These are phyloP conservation scores for Clanis bilineata DNA, from an alignment of 2,888 invertebrate species.

Conservation along the genomic window DNA sequence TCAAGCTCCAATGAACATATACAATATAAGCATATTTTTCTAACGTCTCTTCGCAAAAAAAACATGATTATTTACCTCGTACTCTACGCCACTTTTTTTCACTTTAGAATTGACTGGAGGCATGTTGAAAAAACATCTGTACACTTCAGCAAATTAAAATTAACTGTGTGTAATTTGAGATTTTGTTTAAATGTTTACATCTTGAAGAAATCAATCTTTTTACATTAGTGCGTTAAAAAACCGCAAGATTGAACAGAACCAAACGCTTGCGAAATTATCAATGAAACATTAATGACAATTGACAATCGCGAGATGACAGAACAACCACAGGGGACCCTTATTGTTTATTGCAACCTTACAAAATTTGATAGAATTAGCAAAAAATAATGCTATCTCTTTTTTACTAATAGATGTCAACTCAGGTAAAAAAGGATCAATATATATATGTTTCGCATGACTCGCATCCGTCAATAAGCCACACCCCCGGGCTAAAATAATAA, in stretches of 20 bases:
- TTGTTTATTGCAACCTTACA: too few species aligned
- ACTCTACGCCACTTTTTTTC: slow-evolving; percentile 74
- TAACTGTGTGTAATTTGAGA: slow-evolving; percentile 11
- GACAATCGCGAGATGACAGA: too few species aligned
- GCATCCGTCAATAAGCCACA: too few species aligned
- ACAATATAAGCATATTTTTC: slow-evolving; percentile 4
- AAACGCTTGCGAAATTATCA: slow-evolving; percentile 31
- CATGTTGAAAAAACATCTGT: slow-evolving; percentile 44
- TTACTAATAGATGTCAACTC: too few species aligned
- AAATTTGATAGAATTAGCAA: too few species aligned
- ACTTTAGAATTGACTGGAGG: slow-evolving; percentile 75
- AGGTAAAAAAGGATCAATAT: too few species aligned
- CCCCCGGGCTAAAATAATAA: too few species aligned
- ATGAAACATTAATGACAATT: slow-evolving; percentile 2
- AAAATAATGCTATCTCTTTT: too few species aligned
- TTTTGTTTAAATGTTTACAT: slow-evolving; percentile 38
- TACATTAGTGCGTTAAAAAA: slow-evolving; percentile 48
- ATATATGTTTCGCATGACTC: too few species aligned
- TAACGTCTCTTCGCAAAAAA: slow-evolving; percentile 18
- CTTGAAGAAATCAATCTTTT: slow-evolving; percentile 42
- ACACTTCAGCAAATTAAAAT: slow-evolving; percentile 23
- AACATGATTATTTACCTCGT: slow-evolving; percentile 63
- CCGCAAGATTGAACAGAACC: slow-evolving; percentile 31
- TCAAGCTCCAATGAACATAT: not conserved
- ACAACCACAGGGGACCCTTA: too few species aligned